Evolutionary conservation across 2,113 vertebrate genomes (phyloP).

Genomic region (Calyptommatus sinebrachiatus): DNA sequence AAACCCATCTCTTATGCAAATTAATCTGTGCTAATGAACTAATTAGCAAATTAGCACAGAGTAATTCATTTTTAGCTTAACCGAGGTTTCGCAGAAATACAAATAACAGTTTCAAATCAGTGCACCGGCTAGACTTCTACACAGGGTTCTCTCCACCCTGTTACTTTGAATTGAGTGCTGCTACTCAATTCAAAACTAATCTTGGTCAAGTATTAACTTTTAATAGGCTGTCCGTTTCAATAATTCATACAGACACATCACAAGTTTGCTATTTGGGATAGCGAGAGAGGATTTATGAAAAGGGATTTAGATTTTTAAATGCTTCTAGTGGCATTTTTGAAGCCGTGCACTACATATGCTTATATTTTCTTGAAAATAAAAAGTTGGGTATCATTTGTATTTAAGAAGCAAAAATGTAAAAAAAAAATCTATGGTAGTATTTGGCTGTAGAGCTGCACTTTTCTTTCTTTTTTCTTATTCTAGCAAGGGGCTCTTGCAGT

Average conservation of each 20-base stretch:
- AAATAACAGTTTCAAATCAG: background rate
- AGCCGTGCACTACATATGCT: background rate
- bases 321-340: background rate
- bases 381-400: background rate
- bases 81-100: background rate
- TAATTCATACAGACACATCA: background rate
- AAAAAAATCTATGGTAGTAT: background rate
- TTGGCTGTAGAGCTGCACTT: too few species aligned
- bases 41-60: background rate
- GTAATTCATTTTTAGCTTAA: background rate
- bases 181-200: background rate
- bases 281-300: background rate
- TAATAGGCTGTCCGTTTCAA: background rate
- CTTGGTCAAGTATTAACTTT: background rate
- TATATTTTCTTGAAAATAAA: background rate
- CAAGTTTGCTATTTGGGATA: background rate
- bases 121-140: too few species aligned
- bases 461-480: background rate
- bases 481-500: too few species aligned
- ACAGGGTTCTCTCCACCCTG: too few species aligned
- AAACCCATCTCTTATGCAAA: background rate
- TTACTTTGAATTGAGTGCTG: background rate
- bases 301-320: background rate
- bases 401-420: background rate
- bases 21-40: slow-evolving; percentile 1